Evolutionary conservation across 2,797 vertebrate genomes (phyloP).

Genomic region (Gobio occitaniae): DNA sequence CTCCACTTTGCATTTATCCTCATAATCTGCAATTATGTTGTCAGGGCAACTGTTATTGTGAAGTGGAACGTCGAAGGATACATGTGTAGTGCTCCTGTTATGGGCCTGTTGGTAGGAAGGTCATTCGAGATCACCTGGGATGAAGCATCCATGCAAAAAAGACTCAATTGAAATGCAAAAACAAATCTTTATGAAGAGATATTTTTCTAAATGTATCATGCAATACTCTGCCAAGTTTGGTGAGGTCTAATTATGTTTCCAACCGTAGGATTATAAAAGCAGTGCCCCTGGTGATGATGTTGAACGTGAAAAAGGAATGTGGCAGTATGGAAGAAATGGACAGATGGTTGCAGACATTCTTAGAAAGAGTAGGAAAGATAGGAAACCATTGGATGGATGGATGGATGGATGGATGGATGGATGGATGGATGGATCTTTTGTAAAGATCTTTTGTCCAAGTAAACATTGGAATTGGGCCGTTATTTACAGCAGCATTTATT

Average conservation of each 20-base stretch:
- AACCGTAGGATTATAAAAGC: constrained; percentile 19
- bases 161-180: neutral
- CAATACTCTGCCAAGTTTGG: neutral
- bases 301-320: constrained; percentile 4
- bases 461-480: too few species aligned
- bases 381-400: neutral
- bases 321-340: constrained; percentile 32
- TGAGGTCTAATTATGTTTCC: constrained; percentile 29
- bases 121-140: neutral
- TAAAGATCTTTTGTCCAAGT: too few species aligned
- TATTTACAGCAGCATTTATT: too few species aligned
- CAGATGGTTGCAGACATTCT: constrained; percentile 50
- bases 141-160: neutral
- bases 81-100: constrained; percentile 27
- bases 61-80: constrained; percentile 35
- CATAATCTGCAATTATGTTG: constrained; percentile 48
- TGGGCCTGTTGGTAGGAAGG: neutral
- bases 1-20: constrained; percentile 45
- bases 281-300: constrained; percentile 37
- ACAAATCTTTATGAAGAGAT: too few species aligned
- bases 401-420: neutral
- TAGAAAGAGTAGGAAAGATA: constrained; percentile 34
- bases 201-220: neutral
- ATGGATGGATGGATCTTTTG: too few species aligned
- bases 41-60: constrained; percentile 49